Evolutionary conservation across 2,888 invertebrate genomes (phyloP).

Genomic region (Congeria kusceri): DNA sequence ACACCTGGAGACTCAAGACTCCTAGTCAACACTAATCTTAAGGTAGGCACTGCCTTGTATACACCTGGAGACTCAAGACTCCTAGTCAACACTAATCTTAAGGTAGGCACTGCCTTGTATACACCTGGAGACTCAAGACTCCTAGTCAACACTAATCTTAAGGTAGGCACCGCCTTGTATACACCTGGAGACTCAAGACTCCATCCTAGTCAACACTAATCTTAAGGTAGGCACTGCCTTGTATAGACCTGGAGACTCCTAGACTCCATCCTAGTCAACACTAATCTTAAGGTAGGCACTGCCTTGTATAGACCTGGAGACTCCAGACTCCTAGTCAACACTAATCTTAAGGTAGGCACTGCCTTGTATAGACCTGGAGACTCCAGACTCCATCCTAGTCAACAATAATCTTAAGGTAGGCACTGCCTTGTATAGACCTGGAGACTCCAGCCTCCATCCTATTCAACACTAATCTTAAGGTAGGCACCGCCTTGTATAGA

Average conservation of each 20-base stretch:
- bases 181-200: not conserved
- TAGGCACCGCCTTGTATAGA: not conserved
- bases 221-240: conserved; percentile 87
- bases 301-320: not conserved
- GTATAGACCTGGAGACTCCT: conserved; percentile 98
- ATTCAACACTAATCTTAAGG: not conserved
- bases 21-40: not conserved
- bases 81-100: not conserved
- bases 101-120: not conserved
- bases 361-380: not conserved
- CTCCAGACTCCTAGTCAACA: not conserved
- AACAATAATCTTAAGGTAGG: not conserved
- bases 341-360: not conserved
- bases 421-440: not conserved
- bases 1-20: not conserved
- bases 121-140: not conserved
- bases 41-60: not conserved
- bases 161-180: not conserved
- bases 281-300: conserved; percentile 89
- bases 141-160: not conserved
- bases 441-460: not conserved
- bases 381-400: not conserved
- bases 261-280: conserved; percentile 96
- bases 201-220: not conserved
- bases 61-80: not conserved